Base-by-base conservation (phyloP, 2,113 vertebrate species). In the Mustela nigripes region DNA sequence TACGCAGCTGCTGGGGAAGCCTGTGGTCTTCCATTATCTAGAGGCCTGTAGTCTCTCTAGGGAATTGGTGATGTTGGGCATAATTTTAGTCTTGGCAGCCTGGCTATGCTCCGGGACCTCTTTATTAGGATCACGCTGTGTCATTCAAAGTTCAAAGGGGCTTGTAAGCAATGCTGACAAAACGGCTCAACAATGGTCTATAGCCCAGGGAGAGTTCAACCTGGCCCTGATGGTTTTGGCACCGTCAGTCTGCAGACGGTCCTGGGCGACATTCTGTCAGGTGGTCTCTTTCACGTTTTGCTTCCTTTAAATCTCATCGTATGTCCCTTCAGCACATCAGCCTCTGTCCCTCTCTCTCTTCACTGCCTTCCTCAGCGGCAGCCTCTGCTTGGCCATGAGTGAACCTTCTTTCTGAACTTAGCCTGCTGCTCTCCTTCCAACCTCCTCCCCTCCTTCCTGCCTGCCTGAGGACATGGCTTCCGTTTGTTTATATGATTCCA, bases 91-190 rank as follows among this genome's bases (percentile, higher is more conserved):
- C 53, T 65, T 53, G 80, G 48, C 83, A 80, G 67, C 63, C 74
- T 92, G 94, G 80, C 89, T 97, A 62, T 76, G 78, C 36, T 86
- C 90, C 89, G 87, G 73, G 62, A 87, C 26, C 39, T 91, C 56
- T 96, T 89, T 74, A 87, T 65, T 67, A 89, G 63, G 67, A 84
- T 80, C 86, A n/a, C 1, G 3, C 82, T 62, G 36, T 42, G 83
- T n/a, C 91, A 69, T 67, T 96, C 69, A 53, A 95, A 92, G 48
- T 95, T 96, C 89, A 94, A 26, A 79, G 42, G 48, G 74, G 10
- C n/a, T 74, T 80, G 60, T 60, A 84, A 89, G 42, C 58, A 97
- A 76, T 18, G 87, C 42, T 81, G 67, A 74, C 11, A 65, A 39
- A 90, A n/a, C n/a, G 92, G 53, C 56, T 93, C 45, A 33, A 19